A percentile compares a stretch with the other conserved stretches of the same genome.
phyloP scores from a whole-genome alignment of 2,797 vertebrate genomes.

The Podarcis siculus region DNA sequence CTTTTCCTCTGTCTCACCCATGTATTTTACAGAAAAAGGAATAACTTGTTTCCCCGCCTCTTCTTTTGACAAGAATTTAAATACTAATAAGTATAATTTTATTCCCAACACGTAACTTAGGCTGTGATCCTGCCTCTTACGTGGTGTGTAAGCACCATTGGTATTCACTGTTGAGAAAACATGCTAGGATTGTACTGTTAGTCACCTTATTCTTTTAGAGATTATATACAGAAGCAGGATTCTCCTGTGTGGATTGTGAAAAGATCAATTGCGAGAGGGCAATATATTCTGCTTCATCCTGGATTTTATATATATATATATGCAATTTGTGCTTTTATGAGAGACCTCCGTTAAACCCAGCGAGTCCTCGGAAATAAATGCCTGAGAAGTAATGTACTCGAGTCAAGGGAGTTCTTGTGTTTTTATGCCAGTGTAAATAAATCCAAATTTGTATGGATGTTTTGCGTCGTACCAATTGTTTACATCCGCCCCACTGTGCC shows the following conservation, averaged over 20 bases:
- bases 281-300: background rate
- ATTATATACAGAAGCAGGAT: background rate
- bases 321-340: background rate
- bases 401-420: constrained; percentile 17
- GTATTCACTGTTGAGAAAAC: too few relatives aligned
- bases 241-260: background rate
- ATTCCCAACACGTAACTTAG: background rate
- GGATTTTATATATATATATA: background rate
- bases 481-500: background rate
- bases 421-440: constrained; percentile 9
- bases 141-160: too few relatives aligned
- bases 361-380: background rate
- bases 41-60: background rate
- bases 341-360: background rate
- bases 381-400: background rate
- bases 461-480: background rate
- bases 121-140: too few relatives aligned
- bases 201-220: background rate
- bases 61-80: background rate
- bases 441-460: background rate
- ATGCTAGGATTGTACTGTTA: too few relatives aligned
- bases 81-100: background rate
- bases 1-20: too few relatives aligned
- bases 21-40: too few relatives aligned
- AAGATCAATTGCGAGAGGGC: background rate